Evolutionary conservation across 37 sponge, comb jelly and placozoan genomes (phyloP).

Genomic region (Sycon ciliatum): DNA sequence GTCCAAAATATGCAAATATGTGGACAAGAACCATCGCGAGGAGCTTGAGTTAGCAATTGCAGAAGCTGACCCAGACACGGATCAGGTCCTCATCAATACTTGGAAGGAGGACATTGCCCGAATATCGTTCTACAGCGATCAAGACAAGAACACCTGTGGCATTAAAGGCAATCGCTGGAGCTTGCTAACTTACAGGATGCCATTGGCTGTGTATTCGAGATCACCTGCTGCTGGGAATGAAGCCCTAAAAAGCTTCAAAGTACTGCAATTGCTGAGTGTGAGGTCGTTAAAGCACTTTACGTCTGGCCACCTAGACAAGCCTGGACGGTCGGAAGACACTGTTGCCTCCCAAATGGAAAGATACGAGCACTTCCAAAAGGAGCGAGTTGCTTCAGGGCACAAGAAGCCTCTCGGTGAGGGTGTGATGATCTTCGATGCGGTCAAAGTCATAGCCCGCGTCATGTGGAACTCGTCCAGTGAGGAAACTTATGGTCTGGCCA

Average conservation of each 20-base stretch:
- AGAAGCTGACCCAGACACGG: too few relatives aligned
- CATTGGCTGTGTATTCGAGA: conserved; percentile 26
- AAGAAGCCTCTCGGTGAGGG: too few relatives aligned
- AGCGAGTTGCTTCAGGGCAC: too few relatives aligned
- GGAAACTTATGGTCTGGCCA: conserved; percentile 17
- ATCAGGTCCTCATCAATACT: conserved; percentile 2
- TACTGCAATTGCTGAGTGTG: too few relatives aligned
- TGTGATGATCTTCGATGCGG: too few relatives aligned
- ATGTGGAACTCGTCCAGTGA: conserved; percentile 17
- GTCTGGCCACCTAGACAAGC: too few relatives aligned
- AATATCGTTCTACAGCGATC: conserved; percentile 13
- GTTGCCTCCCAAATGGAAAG: too few relatives aligned
- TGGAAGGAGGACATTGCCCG: conserved; percentile 28
- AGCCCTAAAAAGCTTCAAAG: conserved; percentile 23
- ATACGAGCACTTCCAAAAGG: too few relatives aligned
- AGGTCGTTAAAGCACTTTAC: too few relatives aligned
- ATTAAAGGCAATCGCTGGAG: conserved; percentile 25
- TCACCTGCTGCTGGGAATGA: conserved; percentile 31
- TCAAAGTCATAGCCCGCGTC: conserved; percentile 12
- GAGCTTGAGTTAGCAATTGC: too few relatives aligned
- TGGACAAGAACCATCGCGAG: too few relatives aligned
- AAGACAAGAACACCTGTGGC: conserved; percentile 26
- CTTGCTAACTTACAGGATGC: conserved; percentile 24
- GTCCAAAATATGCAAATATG: conserved; percentile 2
- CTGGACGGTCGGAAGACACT: too few relatives aligned